phyloP scores from a whole-genome alignment of 2,113 vertebrate genomes.

The Campylorhamphus procurvoides region DNA sequence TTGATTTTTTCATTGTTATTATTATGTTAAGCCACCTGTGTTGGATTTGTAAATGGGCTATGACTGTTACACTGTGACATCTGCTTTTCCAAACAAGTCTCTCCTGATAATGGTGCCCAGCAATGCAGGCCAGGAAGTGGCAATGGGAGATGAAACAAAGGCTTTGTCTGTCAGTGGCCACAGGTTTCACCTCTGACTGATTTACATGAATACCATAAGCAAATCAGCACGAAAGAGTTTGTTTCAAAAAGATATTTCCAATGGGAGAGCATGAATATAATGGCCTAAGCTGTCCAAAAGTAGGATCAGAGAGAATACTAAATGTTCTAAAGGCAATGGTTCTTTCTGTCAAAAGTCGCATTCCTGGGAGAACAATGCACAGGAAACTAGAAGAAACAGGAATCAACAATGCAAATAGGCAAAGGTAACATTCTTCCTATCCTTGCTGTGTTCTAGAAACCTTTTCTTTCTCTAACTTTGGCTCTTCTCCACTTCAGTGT shows the following conservation, averaged over 20 bases:
- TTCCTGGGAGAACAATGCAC: background rate
- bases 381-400: background rate
- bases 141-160: background rate
- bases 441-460: background rate
- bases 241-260: background rate
- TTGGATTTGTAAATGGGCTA: slow-evolving; percentile 54
- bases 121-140: background rate
- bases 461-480: background rate
- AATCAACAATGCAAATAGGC: background rate
- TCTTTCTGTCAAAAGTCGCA: background rate
- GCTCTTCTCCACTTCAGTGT: background rate
- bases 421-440: background rate
- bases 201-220: background rate
- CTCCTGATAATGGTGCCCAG: background rate
- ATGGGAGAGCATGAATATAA: background rate
- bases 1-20: slow-evolving; percentile 57
- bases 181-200: background rate
- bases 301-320: background rate
- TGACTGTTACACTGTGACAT: background rate
- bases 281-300: background rate
- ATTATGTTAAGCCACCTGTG: slow-evolving; percentile 17
- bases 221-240: background rate
- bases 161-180: background rate
- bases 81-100: slow-evolving; percentile 11
- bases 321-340: background rate